Percentiles rank a stretch among this genome's conserved stretches.
Conservation (phyloP, 1,140 invertebrate species). For the Caenorhabditis briggsae region DNA sequence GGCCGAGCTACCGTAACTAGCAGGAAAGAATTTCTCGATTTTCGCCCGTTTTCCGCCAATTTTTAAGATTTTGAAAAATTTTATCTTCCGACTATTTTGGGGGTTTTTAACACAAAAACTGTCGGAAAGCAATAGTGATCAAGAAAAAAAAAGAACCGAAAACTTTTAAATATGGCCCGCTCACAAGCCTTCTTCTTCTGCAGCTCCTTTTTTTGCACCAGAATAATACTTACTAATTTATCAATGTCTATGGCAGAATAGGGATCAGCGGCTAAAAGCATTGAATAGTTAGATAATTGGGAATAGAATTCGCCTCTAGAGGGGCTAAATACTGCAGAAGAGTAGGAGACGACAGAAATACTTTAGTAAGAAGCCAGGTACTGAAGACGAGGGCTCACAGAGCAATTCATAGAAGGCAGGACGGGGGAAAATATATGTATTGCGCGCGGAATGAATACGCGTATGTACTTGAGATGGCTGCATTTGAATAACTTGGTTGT, state of each 20-base stretch:
- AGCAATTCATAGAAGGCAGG: background rate
- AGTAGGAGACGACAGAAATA: background rate
- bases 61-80: no score
- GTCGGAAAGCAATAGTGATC: no score
- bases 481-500: conserved; percentile 51
- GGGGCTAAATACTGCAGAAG: background rate
- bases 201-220: no score
- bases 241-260: conserved; percentile 43
- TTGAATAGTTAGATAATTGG: conserved; percentile 10
- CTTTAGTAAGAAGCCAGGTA: conserved; percentile 1
- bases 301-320: background rate
- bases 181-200: no score
- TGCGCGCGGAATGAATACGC: conserved; percentile 22
- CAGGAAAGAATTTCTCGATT: no score
- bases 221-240: conserved; percentile 31
- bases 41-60: no score
- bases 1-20: no score
- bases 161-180: no score
- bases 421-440: background rate
- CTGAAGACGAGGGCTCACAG: background rate
- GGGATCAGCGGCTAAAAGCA: conserved; percentile 54
- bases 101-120: no score
- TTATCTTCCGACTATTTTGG: no score
- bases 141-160: no score
- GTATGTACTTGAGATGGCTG: conserved; percentile 33